phyloP scores from a whole-genome alignment of 30 jellyfish, hydroid and myxozoan species.

The Rhopilema esculentum region DNA sequence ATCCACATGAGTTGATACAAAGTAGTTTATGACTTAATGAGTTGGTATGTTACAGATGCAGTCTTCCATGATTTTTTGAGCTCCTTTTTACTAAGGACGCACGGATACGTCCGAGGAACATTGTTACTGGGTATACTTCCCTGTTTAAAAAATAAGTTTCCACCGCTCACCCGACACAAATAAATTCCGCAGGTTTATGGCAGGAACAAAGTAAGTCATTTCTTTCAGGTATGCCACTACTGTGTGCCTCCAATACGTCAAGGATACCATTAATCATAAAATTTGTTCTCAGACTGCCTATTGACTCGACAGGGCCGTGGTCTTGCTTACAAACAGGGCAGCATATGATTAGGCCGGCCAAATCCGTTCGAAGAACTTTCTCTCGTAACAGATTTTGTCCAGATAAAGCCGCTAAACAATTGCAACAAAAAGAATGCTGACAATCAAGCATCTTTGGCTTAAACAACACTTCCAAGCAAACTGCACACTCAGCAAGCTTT shows the following conservation, averaged over 20 bases:
- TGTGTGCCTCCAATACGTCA: conserved; percentile 8
- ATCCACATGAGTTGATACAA: too few relatives aligned
- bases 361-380: too few relatives aligned
- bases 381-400: too few relatives aligned
- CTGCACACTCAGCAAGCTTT: conserved; percentile 19
- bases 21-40: too few relatives aligned
- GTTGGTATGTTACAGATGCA: too few relatives aligned
- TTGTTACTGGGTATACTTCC: too few relatives aligned
- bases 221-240: background rate
- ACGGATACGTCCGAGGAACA: too few relatives aligned
- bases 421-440: conserved; percentile 4
- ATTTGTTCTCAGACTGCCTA: background rate
- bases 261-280: background rate
- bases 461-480: background rate
- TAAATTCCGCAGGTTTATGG: background rate
- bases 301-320: background rate
- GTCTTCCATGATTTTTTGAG: too few relatives aligned
- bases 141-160: too few relatives aligned
- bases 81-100: too few relatives aligned
- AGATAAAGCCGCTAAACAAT: conserved; percentile 15
- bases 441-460: background rate
- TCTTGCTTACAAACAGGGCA: conserved; percentile 1
- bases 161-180: conserved; percentile 5
- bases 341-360: background rate
- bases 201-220: background rate